These are phyloP conservation scores for Troides oblongomaculatus DNA, from an alignment of 2,888 invertebrate genomes.

Conservation along the genomic window DNA sequence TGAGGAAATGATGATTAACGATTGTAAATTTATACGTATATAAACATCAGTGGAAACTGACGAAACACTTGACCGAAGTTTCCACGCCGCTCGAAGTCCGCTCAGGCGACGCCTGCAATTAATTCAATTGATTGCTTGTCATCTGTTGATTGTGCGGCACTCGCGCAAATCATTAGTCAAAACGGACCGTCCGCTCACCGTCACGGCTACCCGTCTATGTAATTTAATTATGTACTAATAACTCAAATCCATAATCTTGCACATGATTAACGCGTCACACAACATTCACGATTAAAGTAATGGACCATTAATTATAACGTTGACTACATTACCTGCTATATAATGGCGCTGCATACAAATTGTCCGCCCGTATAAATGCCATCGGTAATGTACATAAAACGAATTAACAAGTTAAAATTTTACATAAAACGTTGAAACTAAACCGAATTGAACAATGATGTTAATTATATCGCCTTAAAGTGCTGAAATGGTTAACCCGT, in stretches of 20 bases:
- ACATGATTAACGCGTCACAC: constrained; percentile 48
- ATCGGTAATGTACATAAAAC: not conserved
- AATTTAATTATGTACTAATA: constrained; percentile 56
- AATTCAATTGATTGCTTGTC: constrained; percentile 68
- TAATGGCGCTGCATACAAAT: constrained; percentile 1
- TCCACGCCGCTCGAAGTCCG: constrained; percentile 11
- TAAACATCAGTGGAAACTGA: constrained; percentile 9
- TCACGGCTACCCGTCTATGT: constrained; percentile 37
- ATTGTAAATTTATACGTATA: constrained; percentile 5
- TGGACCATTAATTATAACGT: constrained; percentile 43
- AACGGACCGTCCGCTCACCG: constrained; percentile 48
- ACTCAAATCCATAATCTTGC: constrained; percentile 52
- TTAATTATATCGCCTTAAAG: no score
- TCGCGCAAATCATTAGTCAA: constrained; percentile 64
- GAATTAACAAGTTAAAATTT: not conserved
- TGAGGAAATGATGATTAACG: not conserved
- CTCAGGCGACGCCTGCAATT: constrained; percentile 46
- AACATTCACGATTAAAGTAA: constrained; percentile 37
- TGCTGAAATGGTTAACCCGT: no score
- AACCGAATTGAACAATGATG: not conserved
- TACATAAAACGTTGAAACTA: not conserved
- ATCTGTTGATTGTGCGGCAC: constrained; percentile 60
- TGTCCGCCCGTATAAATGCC: not conserved
- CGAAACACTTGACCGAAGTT: constrained; percentile 29
- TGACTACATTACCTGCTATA: constrained; percentile 33